Conservation (phyloP, 2,113 vertebrate genomes). For the Megatriorchis doriae region DNA sequence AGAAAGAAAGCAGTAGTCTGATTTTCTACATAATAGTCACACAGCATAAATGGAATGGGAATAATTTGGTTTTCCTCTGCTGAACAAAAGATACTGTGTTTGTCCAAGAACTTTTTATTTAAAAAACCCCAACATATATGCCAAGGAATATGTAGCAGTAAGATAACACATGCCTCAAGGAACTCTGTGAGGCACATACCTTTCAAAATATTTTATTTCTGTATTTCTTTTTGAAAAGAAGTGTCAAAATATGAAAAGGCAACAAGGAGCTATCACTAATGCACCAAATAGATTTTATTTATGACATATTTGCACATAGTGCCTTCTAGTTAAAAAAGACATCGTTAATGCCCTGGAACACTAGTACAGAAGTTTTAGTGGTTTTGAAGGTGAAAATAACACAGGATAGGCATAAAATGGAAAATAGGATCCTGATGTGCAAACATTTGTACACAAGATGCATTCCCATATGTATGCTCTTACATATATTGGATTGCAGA, state of each 20-base stretch:
- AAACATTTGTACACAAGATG: background rate
- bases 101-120: background rate
- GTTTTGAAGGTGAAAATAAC: background rate
- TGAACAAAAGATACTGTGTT: background rate
- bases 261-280: background rate
- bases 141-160: background rate
- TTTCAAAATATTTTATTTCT: constrained; percentile 31
- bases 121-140: background rate
- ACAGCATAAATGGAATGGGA: background rate
- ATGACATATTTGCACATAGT: background rate
- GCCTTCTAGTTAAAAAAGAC: background rate
- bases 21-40: background rate
- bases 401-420: background rate
- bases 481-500: background rate
- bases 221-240: background rate
- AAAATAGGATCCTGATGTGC: background rate
- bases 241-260: background rate
- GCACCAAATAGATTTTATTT: background rate
- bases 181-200: background rate
- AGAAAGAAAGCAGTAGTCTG: background rate
- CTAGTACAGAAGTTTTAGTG: background rate
- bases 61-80: constrained; percentile 18
- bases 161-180: constrained; percentile 29
- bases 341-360: background rate
- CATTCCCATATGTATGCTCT: accelerated